Evolutionary conservation across 2,113 vertebrate species (phyloP), one percentile per base, ranked within the genome.

Genomic region (Coptodon rendalli): DNA sequence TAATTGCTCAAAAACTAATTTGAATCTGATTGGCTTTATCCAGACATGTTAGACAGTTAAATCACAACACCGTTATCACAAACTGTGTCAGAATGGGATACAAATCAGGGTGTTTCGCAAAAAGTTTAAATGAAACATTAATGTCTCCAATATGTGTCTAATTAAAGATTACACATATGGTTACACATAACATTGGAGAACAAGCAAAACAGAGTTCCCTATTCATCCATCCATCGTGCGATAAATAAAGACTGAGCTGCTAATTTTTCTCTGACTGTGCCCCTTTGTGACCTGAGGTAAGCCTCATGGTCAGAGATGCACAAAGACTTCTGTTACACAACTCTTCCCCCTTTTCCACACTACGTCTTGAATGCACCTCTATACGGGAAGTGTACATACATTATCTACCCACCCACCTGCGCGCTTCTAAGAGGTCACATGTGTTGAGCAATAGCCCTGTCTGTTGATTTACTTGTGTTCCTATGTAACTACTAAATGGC

Each of bases 371-470:
- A 84, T 71, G 45, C 45, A 40, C 24, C 66, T 88, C n/a, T 56
- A 2, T 38, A 84, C 27, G 63, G 85, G 91, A 92, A 89, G 71
- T 63, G 73, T 71, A 80, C 78, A 59, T 57, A 52, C 53, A 79
- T 81, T 66, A 40, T 85, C 17, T 80, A 19, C 79, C 86, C 86
- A n/a, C 88, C 82, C 54, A 86, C 45, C 73, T 85, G 82, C 43
- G 48, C 34, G 7, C 27, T 61, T 27, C 80, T 84, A 91, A 80
- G 61, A 83, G 85, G 86, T 86, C 71, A 31, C 88, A 88, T 86
- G 89, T 81, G 61, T 92, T 92, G 85, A 87, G 89, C 89, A 92
- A 94, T 82, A 93, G 83, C 52, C 19, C 31, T 22, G 45, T 78
- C 68, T 87, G 73, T 38, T 86, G 48, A 90, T 88, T 89, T 89